Conservation (phyloP, 2,888 invertebrate genomes). For the Gisinianus flammeolus region DNA sequence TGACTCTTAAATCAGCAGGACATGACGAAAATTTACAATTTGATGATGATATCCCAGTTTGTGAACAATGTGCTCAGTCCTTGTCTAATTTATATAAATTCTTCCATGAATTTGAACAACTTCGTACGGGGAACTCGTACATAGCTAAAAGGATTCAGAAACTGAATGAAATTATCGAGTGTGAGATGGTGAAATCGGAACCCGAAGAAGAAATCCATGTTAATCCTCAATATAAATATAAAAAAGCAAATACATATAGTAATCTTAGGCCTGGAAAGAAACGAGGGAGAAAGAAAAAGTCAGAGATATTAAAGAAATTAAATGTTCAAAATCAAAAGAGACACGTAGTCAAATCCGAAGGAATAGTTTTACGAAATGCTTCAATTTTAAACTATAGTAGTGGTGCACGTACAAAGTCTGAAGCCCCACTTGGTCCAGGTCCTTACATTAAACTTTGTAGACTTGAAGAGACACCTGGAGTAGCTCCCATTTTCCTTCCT, state of each 20-base stretch:
- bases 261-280: too few species aligned
- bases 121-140: background rate
- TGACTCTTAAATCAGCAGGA: background rate
- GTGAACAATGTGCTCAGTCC: background rate
- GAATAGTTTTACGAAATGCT: too few species aligned
- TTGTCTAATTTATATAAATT: background rate
- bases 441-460: background rate
- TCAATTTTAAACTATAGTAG: background rate
- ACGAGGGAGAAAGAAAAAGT: background rate
- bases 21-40: background rate
- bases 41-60: background rate
- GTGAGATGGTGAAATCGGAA: too few species aligned
- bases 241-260: too few species aligned
- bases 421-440: background rate
- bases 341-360: background rate
- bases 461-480: background rate
- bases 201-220: too few species aligned
- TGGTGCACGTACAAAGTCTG: background rate
- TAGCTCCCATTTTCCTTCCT: background rate
- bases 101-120: background rate
- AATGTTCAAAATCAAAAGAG: background rate
- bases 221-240: too few species aligned
- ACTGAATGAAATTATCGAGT: background rate
- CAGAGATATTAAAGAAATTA: background rate
- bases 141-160: background rate